Base-by-base conservation (phyloP, 2,113 vertebrate species). In the Zootoca vivipara region DNA sequence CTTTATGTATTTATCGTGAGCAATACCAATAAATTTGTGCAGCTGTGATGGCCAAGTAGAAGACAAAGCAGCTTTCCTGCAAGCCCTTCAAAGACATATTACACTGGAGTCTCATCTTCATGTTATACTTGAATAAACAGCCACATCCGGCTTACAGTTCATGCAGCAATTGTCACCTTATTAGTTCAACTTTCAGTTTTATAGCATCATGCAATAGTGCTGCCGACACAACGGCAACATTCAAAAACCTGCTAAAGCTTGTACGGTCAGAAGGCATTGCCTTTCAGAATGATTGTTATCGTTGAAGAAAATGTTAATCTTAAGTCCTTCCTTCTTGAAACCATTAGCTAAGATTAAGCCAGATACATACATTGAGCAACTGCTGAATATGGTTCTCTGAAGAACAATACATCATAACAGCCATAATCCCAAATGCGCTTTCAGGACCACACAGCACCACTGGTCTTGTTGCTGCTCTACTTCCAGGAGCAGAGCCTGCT, bases 81-180 rank as follows among this genome's bases (percentile, higher is more conserved):
- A 52, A 9, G 69, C 52, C 80, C 58, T 89, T 90, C 82, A 78
- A 64, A 6, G 26, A 1, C 8, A 46, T 90, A 88, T 89, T 91
- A 65, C 79, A 90, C 67, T 89, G 64, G 56, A 83, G 20, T 58
- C 74, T 82, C n/a, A 74, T 42, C 38, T 83, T 9, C 86, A 81
- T 1, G 46, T 82, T 93, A 64, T 89, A 89, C 28, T 85, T 91
- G 62, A 92, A 20, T 91, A 83, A 91, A 7, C 84, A 72, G 72
- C 1, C 38, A 7, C 84, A 72, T 40, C 30, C 4, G 28, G 78
- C 77, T 69, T 85, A 42, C 24, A 40, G 40, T 30, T 90, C 87
- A 10, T 74, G 72, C 89, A 72, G 0, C 88, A 91, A 79, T 18
- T 77, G 26, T 89, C 28, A 42, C 67, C 58, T 18, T 46, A 40